Evolutionary conservation across 64 coral and sea anemone species (phyloP), one percentile per base, ranked within the genome.

Genomic region (Pachyseris speciosa): DNA sequence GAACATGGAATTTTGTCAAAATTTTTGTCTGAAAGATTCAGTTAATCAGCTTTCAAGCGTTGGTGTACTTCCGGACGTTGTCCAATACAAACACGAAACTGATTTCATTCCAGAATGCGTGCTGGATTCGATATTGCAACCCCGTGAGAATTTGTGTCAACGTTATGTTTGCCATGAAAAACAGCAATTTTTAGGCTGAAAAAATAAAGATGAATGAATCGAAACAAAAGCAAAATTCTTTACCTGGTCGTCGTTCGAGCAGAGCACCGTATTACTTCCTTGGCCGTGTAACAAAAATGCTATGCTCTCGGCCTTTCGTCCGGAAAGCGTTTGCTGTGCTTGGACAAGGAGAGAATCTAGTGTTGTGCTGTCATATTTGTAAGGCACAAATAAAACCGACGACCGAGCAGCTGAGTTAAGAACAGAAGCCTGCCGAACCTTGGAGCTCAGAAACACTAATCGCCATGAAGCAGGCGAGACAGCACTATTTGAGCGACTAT

Each of bases 401-500:
- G 69, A 78, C 38, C 80, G 88, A 22, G 83, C 85, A 19, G 95
- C 91, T 50, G 91, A 70, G 41, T 88, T 93, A 12, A 97, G 71
- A 31, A 86, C 72, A 19, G 86, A 16, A 79, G 91, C 85, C 38
- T 97, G 95, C 25, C 95, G 95, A 20, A 97, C 84, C 89, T 97
- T 97, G 5, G 95, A 97, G n/a, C 91, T 94, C 3, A 97, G 37
- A 59, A 97, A 80, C 20, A 97, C 95, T 50, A 97, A 64, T 57
- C 95, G 89, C 89, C 89, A 92, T 60, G 67, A 37, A 10, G 78
- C 52, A 40, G 51, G 77, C 7, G 52, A 81, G 20, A 81, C 53
- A 12, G 77, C 33, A 19, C 77, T 81, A 19, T 81, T 81, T 12
- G 77, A 61, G 10, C 77, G 77, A 39, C 77, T 81, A 22, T 81